Evolutionary conservation across 2,797 vertebrate species (phyloP).

Genomic region (Melanotaenia trifasciata): DNA sequence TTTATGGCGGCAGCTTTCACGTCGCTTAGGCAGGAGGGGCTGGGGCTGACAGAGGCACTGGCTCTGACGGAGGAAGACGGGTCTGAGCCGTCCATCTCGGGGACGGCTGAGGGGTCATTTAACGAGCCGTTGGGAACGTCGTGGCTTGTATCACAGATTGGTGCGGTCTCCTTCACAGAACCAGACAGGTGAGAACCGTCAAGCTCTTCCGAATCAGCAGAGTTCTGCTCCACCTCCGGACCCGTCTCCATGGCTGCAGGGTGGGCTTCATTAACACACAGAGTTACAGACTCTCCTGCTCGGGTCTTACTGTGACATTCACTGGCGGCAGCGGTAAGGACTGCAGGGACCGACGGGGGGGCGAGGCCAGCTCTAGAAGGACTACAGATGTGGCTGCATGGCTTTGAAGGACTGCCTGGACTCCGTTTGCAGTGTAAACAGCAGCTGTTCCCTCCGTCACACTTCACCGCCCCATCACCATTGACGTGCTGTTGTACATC

Average conservation of each 20-base stretch:
- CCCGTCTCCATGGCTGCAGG: slow-evolving; percentile 69
- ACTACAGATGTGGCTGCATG: slow-evolving; percentile 80
- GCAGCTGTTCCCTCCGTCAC: slow-evolving; percentile 82
- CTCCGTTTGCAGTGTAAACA: slow-evolving; percentile 85
- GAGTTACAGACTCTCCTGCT: slow-evolving; percentile 56
- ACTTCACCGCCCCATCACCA: slow-evolving; percentile 80
- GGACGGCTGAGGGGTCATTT: slow-evolving; percentile 54
- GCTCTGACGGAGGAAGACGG: slow-evolving; percentile 75
- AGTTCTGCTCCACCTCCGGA: slow-evolving; percentile 32
- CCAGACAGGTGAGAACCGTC: slow-evolving; percentile 57
- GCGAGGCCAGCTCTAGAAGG: slow-evolving; percentile 67
- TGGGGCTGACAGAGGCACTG: slow-evolving; percentile 80
- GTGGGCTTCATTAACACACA: slow-evolving; percentile 65
- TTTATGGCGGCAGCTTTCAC: slow-evolving; percentile 84
- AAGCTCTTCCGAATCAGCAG: slow-evolving; percentile 63
- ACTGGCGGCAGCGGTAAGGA: slow-evolving; percentile 63
- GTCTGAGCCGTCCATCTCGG: slow-evolving; percentile 64
- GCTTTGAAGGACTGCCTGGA: slow-evolving; percentile 80
- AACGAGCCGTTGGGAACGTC: slow-evolving; percentile 61
- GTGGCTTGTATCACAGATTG: slow-evolving; percentile 52
- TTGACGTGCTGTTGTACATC: slow-evolving; percentile 83
- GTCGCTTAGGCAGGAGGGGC: slow-evolving; percentile 83
- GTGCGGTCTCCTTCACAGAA: slow-evolving; percentile 58
- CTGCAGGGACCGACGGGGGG: slow-evolving; percentile 66
- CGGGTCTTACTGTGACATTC: slow-evolving; percentile 76